Evolutionary conservation across 2,113 vertebrate genomes (phyloP).

Genomic region (Aptenodytes patagonicus): DNA sequence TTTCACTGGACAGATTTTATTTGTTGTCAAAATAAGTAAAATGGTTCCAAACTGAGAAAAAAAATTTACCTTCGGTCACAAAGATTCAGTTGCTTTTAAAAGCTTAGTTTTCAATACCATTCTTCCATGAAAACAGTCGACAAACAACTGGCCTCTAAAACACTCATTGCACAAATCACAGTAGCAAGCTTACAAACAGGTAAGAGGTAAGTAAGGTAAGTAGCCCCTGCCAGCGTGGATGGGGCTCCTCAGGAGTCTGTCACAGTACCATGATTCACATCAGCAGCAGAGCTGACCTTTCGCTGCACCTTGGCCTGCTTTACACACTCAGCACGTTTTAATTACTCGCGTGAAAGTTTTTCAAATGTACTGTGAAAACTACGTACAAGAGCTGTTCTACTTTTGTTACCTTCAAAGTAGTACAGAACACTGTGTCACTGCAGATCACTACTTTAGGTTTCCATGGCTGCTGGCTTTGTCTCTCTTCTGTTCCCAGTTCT

Average conservation of each 20-base stretch:
- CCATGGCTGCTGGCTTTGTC: not conserved
- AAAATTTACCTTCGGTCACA: not conserved
- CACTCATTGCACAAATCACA: not conserved
- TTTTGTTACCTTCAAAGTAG: not conserved
- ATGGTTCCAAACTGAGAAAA: not conserved
- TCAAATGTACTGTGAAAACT: not conserved
- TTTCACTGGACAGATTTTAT: not conserved
- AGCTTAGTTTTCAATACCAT: not conserved
- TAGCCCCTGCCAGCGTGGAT: fast-evolving
- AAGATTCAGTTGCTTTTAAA: not conserved
- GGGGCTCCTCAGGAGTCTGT: not conserved
- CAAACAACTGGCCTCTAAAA: not conserved
- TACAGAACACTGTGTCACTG: not conserved
- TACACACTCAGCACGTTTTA: not conserved
- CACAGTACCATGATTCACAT: not conserved
- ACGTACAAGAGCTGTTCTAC: not conserved
- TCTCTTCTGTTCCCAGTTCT: not conserved
- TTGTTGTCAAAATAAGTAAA: not conserved
- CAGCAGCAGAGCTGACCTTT: not conserved
- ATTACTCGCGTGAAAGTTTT: not conserved
- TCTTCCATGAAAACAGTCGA: not conserved
- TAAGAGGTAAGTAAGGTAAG: not conserved
- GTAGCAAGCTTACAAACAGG: not conserved
- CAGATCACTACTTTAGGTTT: not conserved
- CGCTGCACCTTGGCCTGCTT: not conserved